A percentile compares a stretch with the other conserved stretches of the same genome.
Conservation (phyloP, 2,888 invertebrate species). For the Pollenia labialis region DNA sequence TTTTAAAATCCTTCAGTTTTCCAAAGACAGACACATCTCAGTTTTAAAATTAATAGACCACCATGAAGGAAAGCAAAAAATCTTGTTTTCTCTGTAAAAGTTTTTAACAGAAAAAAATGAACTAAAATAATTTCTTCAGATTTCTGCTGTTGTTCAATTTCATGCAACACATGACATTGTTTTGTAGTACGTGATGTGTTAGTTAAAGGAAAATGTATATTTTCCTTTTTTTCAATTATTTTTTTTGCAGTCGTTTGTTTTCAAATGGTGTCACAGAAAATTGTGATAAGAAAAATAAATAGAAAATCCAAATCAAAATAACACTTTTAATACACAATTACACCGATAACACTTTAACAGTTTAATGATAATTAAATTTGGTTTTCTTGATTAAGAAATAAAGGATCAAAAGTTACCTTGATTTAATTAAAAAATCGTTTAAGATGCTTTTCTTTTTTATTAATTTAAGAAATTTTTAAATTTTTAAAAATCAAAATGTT, state of each 20-base stretch:
- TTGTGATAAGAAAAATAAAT: slow-evolving; percentile 56
- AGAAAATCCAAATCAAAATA: slow-evolving; percentile 40
- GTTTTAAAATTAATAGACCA: slow-evolving; percentile 57
- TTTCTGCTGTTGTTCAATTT: slow-evolving; percentile 61
- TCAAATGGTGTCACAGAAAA: slow-evolving; percentile 66
- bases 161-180: slow-evolving; percentile 71
- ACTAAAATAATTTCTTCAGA: slow-evolving; percentile 49
- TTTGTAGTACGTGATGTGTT: slow-evolving; percentile 64
- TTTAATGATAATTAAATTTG: slow-evolving; percentile 57
- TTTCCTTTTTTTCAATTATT: slow-evolving; percentile 26
- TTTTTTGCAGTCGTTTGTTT: neutral
- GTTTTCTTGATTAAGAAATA: neutral
- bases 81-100: slow-evolving; percentile 10
- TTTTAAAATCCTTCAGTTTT: slow-evolving; percentile 30
- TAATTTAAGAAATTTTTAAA: neutral
- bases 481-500: slow-evolving; percentile 5
- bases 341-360: slow-evolving; percentile 47
- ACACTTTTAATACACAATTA: slow-evolving; percentile 52
- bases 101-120: slow-evolving; percentile 30
- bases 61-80: slow-evolving; percentile 23
- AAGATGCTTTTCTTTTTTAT: too few relatives aligned
- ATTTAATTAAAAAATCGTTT: neutral
- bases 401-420: slow-evolving; percentile 17
- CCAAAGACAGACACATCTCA: slow-evolving; percentile 39
- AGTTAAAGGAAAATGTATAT: slow-evolving; percentile 57